Base-by-base conservation (phyloP, 2,113 vertebrate species). In the Oceanodroma tethys region DNA sequence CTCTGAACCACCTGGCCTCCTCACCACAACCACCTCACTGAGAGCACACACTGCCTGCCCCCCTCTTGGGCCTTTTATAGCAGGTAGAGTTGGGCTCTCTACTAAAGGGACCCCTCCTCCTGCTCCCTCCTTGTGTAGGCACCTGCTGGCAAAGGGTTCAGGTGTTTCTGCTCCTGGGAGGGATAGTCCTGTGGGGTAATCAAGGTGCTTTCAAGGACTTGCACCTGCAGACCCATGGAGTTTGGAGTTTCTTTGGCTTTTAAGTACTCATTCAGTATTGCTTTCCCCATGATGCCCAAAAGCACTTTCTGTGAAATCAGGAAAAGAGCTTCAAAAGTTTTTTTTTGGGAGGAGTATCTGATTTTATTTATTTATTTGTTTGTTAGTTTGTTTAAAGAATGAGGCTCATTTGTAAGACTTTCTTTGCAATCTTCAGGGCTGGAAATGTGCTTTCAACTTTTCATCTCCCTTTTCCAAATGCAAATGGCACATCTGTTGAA, bases 41-140 rank as follows among this genome's bases (percentile, higher is more conserved):
- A 63, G 3, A 40, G 0, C 13, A 47, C 30, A 16, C 4, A 10
- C 26, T 25, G 0, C 21, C 7, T 9, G 2, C 6, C 2, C 25
- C 29, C 55, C 38, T 52, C 42, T 3, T 25, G 38, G 36, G 19
- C 18, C 20, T 80, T 88, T 88, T 84, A 74, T 84, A 74, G 66
- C 21, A 63, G 42, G 23, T 9, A 43, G 48, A 50, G 58, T 18
- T 42, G 52, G 16, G 43, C 10, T 92, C 3, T 38, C 29, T 53
- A 27, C 25, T 72, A 9, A 47, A 47, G 19, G 7, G 17, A 3
- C 32, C 8, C 40, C 16, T 78, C 34, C 16, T 71, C 36, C 34
- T 42, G 12, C 14, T 29, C 58, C 9, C 7, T 43, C 22, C 63
- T 55, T 2, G 1, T n/a, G 18, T 5, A 25, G 15, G 32, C 20